A percentile compares a stretch with the other conserved stretches of the same genome.
These are phyloP conservation scores for Anolis apletophallus DNA, from an alignment of 2,797 vertebrate genomes.

Conservation along the genomic window DNA sequence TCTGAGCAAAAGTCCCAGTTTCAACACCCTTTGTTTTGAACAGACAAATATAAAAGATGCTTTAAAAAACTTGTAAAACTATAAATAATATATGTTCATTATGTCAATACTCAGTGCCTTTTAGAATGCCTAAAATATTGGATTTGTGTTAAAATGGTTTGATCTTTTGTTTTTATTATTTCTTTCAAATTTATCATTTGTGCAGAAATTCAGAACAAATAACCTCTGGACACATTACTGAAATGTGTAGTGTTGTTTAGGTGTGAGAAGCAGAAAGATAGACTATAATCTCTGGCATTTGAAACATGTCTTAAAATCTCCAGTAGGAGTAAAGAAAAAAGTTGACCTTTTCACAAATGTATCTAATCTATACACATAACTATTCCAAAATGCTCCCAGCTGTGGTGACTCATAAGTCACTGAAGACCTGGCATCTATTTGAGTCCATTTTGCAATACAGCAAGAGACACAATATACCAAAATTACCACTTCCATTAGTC, in stretches of 20 bases:
- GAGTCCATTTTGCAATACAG: background rate
- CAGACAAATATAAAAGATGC: background rate
- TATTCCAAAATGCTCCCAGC: conserved; percentile 41
- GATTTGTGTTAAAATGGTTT: background rate
- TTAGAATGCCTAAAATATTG: background rate
- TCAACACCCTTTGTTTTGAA: background rate
- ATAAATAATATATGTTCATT: conserved; percentile 20
- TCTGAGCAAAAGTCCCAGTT: background rate
- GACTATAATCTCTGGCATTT: conserved; percentile 27
- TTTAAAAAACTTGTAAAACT: background rate
- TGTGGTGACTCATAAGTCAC: background rate
- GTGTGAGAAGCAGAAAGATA: background rate
- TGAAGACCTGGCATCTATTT: conserved; percentile 2
- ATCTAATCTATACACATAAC: conserved; percentile 33
- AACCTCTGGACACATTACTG: background rate
- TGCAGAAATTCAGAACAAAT: conserved; percentile 27
- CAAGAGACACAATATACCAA: conserved; percentile 4
- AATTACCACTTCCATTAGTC: background rate
- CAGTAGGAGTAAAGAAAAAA: conserved; percentile 7
- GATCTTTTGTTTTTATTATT: background rate
- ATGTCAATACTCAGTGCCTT: background rate
- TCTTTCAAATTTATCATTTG: background rate
- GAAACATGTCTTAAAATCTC: conserved; percentile 47
- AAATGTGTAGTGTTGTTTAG: background rate
- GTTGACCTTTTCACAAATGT: conserved; percentile 49